Evolutionary conservation across 2,113 vertebrate species (phyloP).

Genomic region (Clarias batrachus): DNA sequence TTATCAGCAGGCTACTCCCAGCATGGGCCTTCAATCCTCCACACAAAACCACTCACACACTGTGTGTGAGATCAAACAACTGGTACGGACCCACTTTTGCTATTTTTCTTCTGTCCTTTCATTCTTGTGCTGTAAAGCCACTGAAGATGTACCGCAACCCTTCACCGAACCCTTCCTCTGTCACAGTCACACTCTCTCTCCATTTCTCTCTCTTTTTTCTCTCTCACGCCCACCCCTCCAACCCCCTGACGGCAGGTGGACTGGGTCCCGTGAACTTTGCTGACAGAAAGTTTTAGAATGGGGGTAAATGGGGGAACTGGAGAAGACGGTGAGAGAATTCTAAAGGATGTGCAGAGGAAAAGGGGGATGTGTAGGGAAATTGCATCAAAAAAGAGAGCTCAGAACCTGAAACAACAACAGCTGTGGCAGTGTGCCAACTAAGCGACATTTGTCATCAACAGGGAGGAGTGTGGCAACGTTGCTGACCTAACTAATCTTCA

Average conservation of each 20-base stretch:
- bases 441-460: constrained; percentile 66
- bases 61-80: constrained; percentile 13
- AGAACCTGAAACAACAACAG: constrained; percentile 76
- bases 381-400: constrained; percentile 47
- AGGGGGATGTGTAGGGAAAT: constrained; percentile 23
- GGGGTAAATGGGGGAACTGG: constrained; percentile 30
- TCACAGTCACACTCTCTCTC: constrained; percentile 58
- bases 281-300: constrained; percentile 33
- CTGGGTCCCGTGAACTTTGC: constrained; percentile 41
- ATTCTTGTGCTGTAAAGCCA: constrained; percentile 20
- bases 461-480: constrained; percentile 60
- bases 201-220: constrained; percentile 24
- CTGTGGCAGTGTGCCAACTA: constrained; percentile 65
- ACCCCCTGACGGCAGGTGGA: constrained; percentile 67
- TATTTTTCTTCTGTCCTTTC: constrained; percentile 50
- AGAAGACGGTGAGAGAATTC: constrained; percentile 41
- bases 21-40: constrained; percentile 26
- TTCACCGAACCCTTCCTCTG: constrained; percentile 15
- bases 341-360: constrained; percentile 40
- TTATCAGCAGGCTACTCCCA: constrained; percentile 33
- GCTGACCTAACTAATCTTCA: neutral
- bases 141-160: constrained; percentile 34
- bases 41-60: constrained; percentile 29
- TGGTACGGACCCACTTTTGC: constrained; percentile 49
- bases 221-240: constrained; percentile 36